Conservation (phyloP, 2,888 invertebrate genomes). For the Sinohyriopsis cumingii region DNA sequence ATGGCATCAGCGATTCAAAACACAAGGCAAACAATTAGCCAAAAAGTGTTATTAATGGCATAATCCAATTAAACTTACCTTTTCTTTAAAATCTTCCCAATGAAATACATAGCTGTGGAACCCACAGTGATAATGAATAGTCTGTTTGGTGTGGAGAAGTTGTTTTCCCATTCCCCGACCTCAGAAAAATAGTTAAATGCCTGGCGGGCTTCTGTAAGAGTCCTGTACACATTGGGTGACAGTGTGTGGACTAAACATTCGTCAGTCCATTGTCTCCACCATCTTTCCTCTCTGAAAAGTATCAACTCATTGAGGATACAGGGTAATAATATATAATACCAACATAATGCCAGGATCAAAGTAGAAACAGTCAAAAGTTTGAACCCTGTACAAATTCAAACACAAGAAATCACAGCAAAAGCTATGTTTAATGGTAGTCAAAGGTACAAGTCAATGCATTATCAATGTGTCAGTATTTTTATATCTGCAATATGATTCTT, state of each 20-base stretch:
- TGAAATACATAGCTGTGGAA: slow-evolving; percentile 93
- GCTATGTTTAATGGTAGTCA: no score
- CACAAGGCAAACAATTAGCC: no score
- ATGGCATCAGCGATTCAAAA: no score
- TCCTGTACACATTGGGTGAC: slow-evolving; percentile 97
- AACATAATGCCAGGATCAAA: background rate
- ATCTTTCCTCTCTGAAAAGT: slow-evolving; percentile 86
- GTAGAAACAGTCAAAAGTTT: no score
- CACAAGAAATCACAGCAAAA: no score
- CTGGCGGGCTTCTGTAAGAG: slow-evolving; percentile 86
- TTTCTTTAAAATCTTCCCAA: slow-evolving; percentile 90
- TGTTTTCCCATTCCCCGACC: slow-evolving; percentile 91
- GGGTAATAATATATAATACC: background rate
- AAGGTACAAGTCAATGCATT: no score
- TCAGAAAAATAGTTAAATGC: slow-evolving; percentile 96
- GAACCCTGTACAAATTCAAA: no score
- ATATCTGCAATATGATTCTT: no score
- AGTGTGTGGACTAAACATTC: slow-evolving; percentile 90
- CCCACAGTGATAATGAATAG: slow-evolving; percentile 91
- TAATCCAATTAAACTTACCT: slow-evolving; percentile 76
- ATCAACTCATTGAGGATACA: background rate
- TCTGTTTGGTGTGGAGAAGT: slow-evolving; percentile 90
- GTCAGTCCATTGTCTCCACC: slow-evolving; percentile 98
- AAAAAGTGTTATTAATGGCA: no score
- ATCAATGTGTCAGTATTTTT: no score